A percentile compares a stretch with the other conserved stretches of the same genome.
Conservation (phyloP, 2,797 vertebrate species). For the Scleropages formosus region DNA sequence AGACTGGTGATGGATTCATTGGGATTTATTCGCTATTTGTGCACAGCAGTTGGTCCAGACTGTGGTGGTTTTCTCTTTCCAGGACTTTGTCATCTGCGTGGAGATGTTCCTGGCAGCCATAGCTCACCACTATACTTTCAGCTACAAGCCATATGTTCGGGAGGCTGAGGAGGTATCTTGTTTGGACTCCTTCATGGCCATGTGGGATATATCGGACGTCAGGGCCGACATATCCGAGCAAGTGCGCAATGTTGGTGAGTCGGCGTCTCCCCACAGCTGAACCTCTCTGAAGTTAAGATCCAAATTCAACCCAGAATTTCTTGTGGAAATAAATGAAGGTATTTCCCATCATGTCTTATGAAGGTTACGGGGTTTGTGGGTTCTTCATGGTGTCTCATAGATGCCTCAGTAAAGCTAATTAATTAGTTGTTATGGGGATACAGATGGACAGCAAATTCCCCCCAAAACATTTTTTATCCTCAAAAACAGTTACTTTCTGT, state of each 20-base stretch:
- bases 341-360: not conserved
- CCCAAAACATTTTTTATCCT: no score
- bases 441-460: no score
- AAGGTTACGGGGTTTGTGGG: no score
- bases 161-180: slow-evolving; percentile 94
- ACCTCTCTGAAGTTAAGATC: not conserved
- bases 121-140: slow-evolving; percentile 94
- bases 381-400: no score
- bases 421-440: no score
- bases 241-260: slow-evolving; percentile 96
- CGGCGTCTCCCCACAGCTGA: no score
- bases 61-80: not conserved
- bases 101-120: slow-evolving; percentile 98
- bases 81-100: slow-evolving; percentile 97
- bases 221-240: slow-evolving; percentile 95
- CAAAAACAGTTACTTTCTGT: no score
- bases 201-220: slow-evolving; percentile 99
- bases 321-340: no score
- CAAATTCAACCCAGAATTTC: no score
- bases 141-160: slow-evolving; percentile 94
- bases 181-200: slow-evolving; percentile 95
- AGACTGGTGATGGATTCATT: no score
- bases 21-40: not conserved
- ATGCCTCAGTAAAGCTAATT: no score
- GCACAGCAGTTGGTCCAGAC: not conserved